phyloP scores from a whole-genome alignment of 30 jellyfish, hydroid and myxozoan species.

The Chrysaora quinquecirrha region DNA sequence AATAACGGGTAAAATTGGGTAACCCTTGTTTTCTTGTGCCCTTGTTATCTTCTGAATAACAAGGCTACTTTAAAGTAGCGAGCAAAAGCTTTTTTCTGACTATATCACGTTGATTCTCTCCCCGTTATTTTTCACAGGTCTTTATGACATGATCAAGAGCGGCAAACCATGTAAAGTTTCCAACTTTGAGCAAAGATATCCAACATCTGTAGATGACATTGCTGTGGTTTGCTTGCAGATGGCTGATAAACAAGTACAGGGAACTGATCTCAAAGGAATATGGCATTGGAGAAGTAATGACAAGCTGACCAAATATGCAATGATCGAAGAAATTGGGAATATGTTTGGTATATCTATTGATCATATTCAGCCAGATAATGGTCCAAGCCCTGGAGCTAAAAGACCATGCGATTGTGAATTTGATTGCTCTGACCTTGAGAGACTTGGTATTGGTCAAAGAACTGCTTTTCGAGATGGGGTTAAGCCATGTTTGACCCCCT shows the following conservation, averaged over 20 bases:
- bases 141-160: conserved; percentile 57
- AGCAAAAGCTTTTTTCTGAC: no score
- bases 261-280: conserved; percentile 59
- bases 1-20: conserved; percentile 79
- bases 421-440: conserved; percentile 26
- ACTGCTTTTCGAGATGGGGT: neutral
- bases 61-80: no score
- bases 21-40: no score
- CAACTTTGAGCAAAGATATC: conserved; percentile 80
- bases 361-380: conserved; percentile 63
- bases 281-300: conserved; percentile 91
- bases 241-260: conserved; percentile 42
- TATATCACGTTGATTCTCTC: no score
- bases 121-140: conserved; percentile 59
- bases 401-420: conserved; percentile 91
- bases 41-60: no score
- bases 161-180: conserved; percentile 60
- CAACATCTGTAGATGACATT: conserved; percentile 85
- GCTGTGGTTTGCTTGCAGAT: conserved; percentile 90
- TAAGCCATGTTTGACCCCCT: neutral
- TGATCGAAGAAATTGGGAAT: conserved; percentile 69
- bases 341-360: conserved; percentile 55
- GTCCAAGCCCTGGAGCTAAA: conserved; percentile 76
- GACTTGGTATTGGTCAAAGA: conserved; percentile 4
- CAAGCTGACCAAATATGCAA: conserved; percentile 79